Conservation (phyloP, 2,113 vertebrate species). For the Nymphicus hollandicus region DNA sequence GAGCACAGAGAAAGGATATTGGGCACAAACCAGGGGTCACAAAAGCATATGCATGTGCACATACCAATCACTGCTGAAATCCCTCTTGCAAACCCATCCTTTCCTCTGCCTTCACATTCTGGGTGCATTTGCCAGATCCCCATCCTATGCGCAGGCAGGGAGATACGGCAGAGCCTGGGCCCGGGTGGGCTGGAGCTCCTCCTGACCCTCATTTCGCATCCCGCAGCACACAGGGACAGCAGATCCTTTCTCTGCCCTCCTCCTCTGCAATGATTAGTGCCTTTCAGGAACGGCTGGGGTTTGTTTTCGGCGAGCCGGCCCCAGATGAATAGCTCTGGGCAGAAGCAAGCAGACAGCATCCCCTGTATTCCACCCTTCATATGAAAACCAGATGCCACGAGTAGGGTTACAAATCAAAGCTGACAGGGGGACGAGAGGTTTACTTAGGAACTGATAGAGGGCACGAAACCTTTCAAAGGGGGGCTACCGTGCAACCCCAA, state of each 20-base stretch:
- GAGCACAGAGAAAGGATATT: background rate
- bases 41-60: rapidly evolving
- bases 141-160: rapidly evolving
- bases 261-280: background rate
- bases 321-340: constrained; percentile 40
- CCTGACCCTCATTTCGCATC: background rate
- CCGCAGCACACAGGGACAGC: background rate
- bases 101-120: background rate
- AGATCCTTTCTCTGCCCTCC: background rate
- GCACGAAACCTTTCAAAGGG: background rate
- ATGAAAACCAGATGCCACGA: constrained; percentile 70
- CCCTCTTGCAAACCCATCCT: background rate
- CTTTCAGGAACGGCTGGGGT: background rate
- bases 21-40: background rate
- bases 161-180: background rate
- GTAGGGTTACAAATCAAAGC: constrained; percentile 58
- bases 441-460: constrained; percentile 24
- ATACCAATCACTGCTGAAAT: rapidly evolving
- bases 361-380: constrained; percentile 46
- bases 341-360: constrained; percentile 44
- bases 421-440: constrained; percentile 50
- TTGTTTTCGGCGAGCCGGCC: background rate
- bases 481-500: constrained; percentile 29
- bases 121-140: background rate
- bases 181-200: background rate